Evolutionary conservation across 2,113 vertebrate species (phyloP), one percentile per base, ranked within the genome.

Genomic region (Colaptes auratus): DNA sequence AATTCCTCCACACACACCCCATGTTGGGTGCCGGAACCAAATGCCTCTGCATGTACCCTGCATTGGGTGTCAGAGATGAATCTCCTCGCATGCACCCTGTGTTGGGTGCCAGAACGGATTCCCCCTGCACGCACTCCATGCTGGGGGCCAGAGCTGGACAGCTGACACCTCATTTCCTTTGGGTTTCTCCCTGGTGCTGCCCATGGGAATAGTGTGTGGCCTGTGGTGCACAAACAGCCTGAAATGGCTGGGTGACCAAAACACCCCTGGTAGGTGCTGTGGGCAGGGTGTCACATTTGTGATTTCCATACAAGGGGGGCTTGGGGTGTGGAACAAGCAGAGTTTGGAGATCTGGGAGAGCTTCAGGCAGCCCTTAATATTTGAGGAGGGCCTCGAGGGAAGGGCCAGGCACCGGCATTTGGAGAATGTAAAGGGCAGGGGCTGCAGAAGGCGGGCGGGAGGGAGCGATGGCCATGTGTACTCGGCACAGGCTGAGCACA

Each of bases 401-500:
- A 78, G 81, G 65, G 91, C 70, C 3, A 7, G 56, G 56, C 64
- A 55, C 50, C 0, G 5, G 90, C 55, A 96, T 94, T 73, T 81
- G 46, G 88, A 42, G 76, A 94, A 96, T 89, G 87, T 80, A 88
- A 86, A 88, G 73, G 61, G 89, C 92, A 69, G 69, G 28, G 65
- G 50, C 70, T 8, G 0, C 3, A 25, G 60, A 19, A 17, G 2
- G 58, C 2, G 42, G 19, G 65, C 15, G 30, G 36, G 19, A 55
- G 35, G 72, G 52, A 79, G 2, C 9, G 55, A 58, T 1, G 35
- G 70, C 9, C 18, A 31, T 24, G 30, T 84, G 56, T 69, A 35
- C 9, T 86, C 7, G 0, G 66, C 52, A 46, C 12, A 3, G 56
- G 69, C 64, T 77, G 60, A 75, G 42, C 1, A 1, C 73, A 78